Base-by-base conservation (phyloP, 2,888 invertebrate genomes). In the Charanyca ferruginea region DNA sequence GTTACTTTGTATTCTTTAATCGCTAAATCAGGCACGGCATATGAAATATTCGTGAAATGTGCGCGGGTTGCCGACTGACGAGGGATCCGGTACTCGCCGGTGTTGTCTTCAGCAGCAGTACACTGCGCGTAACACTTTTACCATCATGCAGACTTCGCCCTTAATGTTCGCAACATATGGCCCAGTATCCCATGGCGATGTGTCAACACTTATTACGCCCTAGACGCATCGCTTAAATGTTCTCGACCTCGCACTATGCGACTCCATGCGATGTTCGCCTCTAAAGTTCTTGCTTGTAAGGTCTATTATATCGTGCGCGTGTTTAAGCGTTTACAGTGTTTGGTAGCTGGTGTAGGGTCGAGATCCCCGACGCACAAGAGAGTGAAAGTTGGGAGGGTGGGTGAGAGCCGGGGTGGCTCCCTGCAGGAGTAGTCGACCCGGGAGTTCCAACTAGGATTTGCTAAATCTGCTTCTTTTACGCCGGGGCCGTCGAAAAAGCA, bases 391-490 rank as follows among this genome's bases (percentile, higher is more conserved):
- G 91, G 90, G 90, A 93, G 92, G 93, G 93, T 90, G 93, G 90
- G 93, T 87, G 89, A 90, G 84, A 83, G 89, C 78, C 85, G 87
- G 90, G 92, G 87, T 85, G 89, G 87, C 85, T 83, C 93, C 92
- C 93, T 89, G 92, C 93, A 90, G 91, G 91, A 94, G 94, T 92
- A 91, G 91, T 92, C 94, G 93, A 92, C 94, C 91, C 93, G 94
- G 92, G 93, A 88, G 91, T 89, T 89, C 90, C 92, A 91, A 90
- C 93, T 86, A 91, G 93, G 94, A 93, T 94, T 94, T 94, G 92
- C 90, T 92, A 93, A 94, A 94, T 94, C 93, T 91, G 92, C 93
- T 94, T 91, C 93, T 93, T 93, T 93, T 89, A 88, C 85, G 84
- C 76, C 68, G 87, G 77, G 83, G 67, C 59, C 83, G 87, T 81